Evolutionary conservation across 2,113 vertebrate species (phyloP).

Genomic region (Lophochroa leadbeateri): DNA sequence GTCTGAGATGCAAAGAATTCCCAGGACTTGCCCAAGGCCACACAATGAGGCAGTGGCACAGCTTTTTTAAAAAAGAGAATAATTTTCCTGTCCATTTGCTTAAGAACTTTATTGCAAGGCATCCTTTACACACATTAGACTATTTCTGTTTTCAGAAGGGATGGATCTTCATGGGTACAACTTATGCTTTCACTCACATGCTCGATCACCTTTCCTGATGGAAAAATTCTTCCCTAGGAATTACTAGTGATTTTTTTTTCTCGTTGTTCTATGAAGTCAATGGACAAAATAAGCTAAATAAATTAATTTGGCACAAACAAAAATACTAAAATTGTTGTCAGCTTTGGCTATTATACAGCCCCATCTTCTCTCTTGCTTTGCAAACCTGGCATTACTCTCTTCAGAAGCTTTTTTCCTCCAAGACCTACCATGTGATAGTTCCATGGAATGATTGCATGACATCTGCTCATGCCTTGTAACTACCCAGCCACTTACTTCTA

Average conservation of each 20-base stretch:
- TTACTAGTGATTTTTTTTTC: neutral
- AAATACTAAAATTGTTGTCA: neutral
- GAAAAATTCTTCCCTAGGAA: neutral
- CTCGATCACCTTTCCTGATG: neutral
- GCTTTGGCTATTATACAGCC: neutral
- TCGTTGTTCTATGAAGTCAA: neutral
- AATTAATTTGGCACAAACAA: neutral
- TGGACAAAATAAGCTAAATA: neutral
- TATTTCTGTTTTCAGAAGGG: neutral
- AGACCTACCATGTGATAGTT: neutral
- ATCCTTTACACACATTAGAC: neutral
- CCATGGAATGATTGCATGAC: neutral
- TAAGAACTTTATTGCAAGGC: neutral
- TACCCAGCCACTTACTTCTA: neutral
- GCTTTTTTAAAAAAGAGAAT: neutral
- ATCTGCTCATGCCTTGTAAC: neutral
- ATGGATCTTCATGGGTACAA: neutral
- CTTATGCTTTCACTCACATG: neutral
- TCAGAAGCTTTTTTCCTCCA: neutral
- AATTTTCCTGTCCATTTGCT: neutral
- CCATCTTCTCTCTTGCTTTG: neutral
- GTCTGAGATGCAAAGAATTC: constrained; percentile 8
- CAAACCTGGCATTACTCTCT: neutral
- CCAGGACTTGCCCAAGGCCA: neutral
- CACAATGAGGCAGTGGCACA: neutral